Evolutionary conservation across 2,113 vertebrate genomes (phyloP).

Genomic region (Mobula birostris): DNA sequence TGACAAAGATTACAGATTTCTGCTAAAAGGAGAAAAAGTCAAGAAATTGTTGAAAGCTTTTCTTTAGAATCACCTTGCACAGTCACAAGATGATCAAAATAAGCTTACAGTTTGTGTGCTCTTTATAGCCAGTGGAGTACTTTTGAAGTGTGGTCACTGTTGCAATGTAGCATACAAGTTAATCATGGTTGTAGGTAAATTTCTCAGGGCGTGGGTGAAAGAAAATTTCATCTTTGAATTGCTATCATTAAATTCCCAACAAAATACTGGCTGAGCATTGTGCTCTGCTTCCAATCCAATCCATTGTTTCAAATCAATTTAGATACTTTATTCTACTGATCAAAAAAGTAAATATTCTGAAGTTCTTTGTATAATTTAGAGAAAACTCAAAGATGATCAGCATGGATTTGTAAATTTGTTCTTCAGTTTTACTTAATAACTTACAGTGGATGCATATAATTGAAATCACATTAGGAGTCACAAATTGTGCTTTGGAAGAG

Average conservation of each 20-base stretch:
- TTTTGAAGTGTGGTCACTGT: background rate
- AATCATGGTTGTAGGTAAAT: background rate
- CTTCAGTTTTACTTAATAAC: background rate
- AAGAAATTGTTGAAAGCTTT: background rate
- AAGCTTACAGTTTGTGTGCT: too few relatives aligned
- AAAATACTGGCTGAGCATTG: too few relatives aligned
- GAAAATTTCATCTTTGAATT: too few relatives aligned
- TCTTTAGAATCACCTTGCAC: too few relatives aligned
- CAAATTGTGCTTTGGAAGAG: background rate
- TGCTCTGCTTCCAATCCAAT: too few relatives aligned
- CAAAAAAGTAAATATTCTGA: too few relatives aligned
- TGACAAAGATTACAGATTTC: background rate
- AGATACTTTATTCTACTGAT: too few relatives aligned
- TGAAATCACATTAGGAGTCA: background rate
- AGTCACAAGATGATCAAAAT: too few relatives aligned
- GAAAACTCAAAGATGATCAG: background rate
- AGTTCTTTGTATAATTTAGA: background rate
- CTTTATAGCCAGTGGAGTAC: too few relatives aligned
- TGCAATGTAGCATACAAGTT: background rate
- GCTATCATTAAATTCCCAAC: too few relatives aligned
- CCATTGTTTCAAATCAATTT: too few relatives aligned
- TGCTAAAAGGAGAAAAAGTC: background rate
- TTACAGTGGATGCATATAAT: background rate
- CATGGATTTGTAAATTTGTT: background rate
- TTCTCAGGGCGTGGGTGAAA: too few relatives aligned